Evolutionary conservation across 2,888 invertebrate genomes (phyloP), one percentile per base, ranked within the genome.

Genomic region (Hypselothyrea guttata): DNA sequence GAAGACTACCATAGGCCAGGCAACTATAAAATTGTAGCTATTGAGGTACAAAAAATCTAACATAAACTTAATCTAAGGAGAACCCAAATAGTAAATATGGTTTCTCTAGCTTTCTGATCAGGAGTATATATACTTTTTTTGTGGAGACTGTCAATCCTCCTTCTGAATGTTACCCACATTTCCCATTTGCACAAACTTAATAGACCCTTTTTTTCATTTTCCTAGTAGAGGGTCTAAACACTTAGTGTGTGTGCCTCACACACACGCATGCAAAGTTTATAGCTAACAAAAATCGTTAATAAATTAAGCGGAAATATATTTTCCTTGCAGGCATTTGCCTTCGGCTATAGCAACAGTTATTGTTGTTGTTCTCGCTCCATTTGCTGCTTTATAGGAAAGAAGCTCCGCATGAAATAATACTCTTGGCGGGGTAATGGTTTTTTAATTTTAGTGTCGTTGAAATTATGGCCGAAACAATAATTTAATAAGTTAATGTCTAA

Each of bases 221-320:
- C n/a, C n/a, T n/a, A n/a, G n/a, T n/a, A n/a, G n/a, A n/a, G n/a
- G n/a, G n/a, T n/a, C n/a, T n/a, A n/a, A n/a, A n/a, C 79, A 82
- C 85, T 82, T 83, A 76, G 84, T 67, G 66, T 60, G 48, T 48
- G 41, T 18, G 42, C 11, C 31, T 15, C 55, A 49, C 63, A 52
- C 37, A 47, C 59, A 65, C 44, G 44, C 63, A 75, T 75, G 71
- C 55, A 69, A 76, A 77, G 67, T 82, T 82, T 78, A 78, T 75
- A 56, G 83, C 78, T 71, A 67, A 82, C 73, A 83, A 85, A 72
- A 86, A 86, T 86, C 78, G 84, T 86, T 86, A 87, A 77, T 86
- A 86, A 86, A 86, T 87, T 82, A 86, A 86, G 87, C 87, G 87
- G 87, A 87, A 86, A 86, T 76, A 86, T 68, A 71, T 78, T 79